phyloP scores from a whole-genome alignment of 1,140 invertebrate species.

The Ganaspis sp. region DNA sequence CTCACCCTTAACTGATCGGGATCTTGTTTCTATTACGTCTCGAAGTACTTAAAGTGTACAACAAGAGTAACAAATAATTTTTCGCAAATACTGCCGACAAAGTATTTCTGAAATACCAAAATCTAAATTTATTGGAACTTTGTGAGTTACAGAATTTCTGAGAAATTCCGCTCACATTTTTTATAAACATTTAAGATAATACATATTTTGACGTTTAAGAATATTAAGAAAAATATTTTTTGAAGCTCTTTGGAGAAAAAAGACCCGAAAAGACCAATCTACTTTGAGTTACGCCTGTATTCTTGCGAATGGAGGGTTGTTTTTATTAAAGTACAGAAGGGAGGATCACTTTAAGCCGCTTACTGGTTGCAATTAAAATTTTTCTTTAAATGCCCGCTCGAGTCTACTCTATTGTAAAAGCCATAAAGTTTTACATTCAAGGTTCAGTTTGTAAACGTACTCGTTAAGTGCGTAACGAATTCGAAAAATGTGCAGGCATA shows the following conservation, averaged over 20 bases:
- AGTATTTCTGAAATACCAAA: no score
- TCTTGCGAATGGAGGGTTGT: constrained; percentile 54
- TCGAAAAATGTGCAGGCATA: not conserved
- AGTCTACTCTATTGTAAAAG: constrained; percentile 45
- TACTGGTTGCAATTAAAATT: constrained; percentile 74
- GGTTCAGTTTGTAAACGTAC: constrained; percentile 7
- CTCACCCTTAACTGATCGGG: no score
- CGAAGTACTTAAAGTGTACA: no score
- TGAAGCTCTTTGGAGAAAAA: not conserved
- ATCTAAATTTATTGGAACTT: no score
- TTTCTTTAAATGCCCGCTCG: constrained; percentile 71
- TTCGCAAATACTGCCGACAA: no score
- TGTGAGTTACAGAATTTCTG: no score
- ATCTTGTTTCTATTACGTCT: no score
- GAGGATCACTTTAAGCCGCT: constrained; percentile 68
- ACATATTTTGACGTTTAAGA: not conserved
- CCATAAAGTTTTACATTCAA: constrained; percentile 25
- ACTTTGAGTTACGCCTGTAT: constrained; percentile 28
- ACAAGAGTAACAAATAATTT: no score
- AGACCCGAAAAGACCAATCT: constrained; percentile 1
- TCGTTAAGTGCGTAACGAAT: constrained; percentile 20
- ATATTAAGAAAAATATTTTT: not conserved
- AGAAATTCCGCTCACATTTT: not conserved
- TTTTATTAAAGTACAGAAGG: constrained; percentile 67
- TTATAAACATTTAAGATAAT: not conserved